Evolutionary conservation across 1,140 invertebrate genomes (phyloP), one percentile per base, ranked within the genome.

Genomic region (Fopius arisanus): DNA sequence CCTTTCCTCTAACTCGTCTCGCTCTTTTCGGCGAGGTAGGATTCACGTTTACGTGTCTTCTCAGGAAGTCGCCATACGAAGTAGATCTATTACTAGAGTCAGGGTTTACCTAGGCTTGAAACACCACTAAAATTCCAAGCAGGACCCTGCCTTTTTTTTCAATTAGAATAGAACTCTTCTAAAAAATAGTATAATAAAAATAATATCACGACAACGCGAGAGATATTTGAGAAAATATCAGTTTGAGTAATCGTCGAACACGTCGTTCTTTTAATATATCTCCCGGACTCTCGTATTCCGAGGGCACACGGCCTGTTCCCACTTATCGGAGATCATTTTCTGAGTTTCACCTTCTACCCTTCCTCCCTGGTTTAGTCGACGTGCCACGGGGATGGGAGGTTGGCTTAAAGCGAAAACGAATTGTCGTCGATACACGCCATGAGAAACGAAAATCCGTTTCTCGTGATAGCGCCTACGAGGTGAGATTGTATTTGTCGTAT

Each of bases 281-380:
- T 59, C 19, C 9, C 54, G 19, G 54, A 16, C 54, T 14, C 43
- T 59, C 23, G 54, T 59, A 59, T 59, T 59, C 54, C 19, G 26
- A 2, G 54, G 23, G 54, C 54, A 28, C 54, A 59, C 75, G 68
- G 66, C 75, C 77, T 80, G 80, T 76, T 80, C 79, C 81, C 82
- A 84, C 81, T 84, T 84, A 84, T 84, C 82, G 81, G 76, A 80
- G 81, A 84, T 84, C 81, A 84, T 84, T 84, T 84, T 84, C 80
- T 82, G 78, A 75, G 80, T 75, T 78, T 59, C 54, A 28, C 54
- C 23, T 59, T 21, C 54, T 59, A 59, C 54, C 54, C 54, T 59
- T 59, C 54, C 19, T 23, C 43, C 21, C 9, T 12, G 33, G 23
- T 23, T 28, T 59, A 59, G 21, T 3, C 54, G 54, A 26, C 19